Conservation (phyloP, 2,888 invertebrate genomes). For the Kryphioiulus occultus region DNA sequence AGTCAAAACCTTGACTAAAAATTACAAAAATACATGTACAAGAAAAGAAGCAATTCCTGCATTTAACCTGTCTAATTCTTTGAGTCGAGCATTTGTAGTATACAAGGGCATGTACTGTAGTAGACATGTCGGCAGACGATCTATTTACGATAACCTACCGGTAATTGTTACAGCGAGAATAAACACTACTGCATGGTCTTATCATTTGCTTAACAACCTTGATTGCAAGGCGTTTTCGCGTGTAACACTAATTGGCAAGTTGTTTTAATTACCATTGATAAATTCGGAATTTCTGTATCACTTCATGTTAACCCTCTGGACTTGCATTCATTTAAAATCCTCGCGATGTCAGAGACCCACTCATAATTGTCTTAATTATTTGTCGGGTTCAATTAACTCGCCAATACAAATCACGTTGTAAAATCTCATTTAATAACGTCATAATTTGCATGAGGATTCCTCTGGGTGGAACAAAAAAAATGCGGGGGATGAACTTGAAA, state of each 20-base stretch:
- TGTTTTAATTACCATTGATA: neutral
- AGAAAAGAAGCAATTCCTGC: too few relatives aligned
- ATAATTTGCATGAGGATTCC: neutral
- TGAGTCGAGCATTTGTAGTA: too few relatives aligned
- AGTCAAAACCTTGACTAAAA: too few relatives aligned
- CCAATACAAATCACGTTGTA: neutral
- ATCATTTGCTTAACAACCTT: neutral
- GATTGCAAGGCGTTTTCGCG: constrained; percentile 3
- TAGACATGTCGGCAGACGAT: too few relatives aligned
- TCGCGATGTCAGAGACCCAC: neutral
- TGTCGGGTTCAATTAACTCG: neutral
- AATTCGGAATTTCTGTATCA: neutral
- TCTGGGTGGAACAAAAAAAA: neutral
- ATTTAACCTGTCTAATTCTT: too few relatives aligned
- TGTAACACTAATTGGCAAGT: neutral
- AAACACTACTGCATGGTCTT: neutral
- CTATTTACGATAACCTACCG: too few relatives aligned
- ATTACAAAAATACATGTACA: too few relatives aligned
- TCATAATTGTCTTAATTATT: neutral
- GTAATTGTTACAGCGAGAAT: too few relatives aligned
- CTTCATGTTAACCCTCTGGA: neutral
- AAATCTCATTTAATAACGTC: neutral
- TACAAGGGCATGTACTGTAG: too few relatives aligned
- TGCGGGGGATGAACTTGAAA: neutral
- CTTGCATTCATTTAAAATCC: neutral